Evolutionary conservation across 2,113 vertebrate species (phyloP).

Genomic region (Tragelaphus scriptus): DNA sequence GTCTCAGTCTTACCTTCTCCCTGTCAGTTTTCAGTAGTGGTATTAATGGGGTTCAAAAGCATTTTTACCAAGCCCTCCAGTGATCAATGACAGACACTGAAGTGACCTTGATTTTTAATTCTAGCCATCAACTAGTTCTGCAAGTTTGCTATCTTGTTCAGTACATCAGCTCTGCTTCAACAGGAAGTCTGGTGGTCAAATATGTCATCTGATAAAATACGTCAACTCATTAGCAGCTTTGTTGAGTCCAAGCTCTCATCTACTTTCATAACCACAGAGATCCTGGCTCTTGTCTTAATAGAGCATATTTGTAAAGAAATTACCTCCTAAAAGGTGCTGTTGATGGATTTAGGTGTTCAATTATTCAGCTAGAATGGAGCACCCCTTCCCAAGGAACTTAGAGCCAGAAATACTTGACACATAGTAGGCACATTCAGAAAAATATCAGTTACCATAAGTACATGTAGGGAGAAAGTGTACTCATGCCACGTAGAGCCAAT

Average conservation of each 20-base stretch:
- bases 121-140: not conserved
- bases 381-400: not conserved
- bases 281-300: constrained; percentile 10
- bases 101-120: constrained; percentile 23
- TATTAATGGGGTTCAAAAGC: not conserved
- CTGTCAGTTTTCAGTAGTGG: not conserved
- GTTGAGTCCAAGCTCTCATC: not conserved
- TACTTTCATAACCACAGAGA: not conserved
- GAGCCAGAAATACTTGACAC: not conserved
- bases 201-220: not conserved
- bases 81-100: not conserved
- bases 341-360: not conserved
- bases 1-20: not conserved
- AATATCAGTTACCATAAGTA: not conserved
- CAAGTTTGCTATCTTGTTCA: not conserved
- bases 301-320: not conserved
- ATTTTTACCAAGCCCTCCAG: not conserved
- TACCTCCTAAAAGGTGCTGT: not conserved
- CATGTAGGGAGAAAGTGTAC: not conserved
- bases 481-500: not conserved
- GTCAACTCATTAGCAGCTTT: constrained; percentile 7
- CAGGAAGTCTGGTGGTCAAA: constrained; percentile 25
- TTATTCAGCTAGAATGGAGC: not conserved
- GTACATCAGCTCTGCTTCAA: not conserved
- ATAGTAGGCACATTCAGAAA: not conserved